Evolutionary conservation across 1,140 invertebrate species (phyloP).

Genomic region (Papilio helenus): DNA sequence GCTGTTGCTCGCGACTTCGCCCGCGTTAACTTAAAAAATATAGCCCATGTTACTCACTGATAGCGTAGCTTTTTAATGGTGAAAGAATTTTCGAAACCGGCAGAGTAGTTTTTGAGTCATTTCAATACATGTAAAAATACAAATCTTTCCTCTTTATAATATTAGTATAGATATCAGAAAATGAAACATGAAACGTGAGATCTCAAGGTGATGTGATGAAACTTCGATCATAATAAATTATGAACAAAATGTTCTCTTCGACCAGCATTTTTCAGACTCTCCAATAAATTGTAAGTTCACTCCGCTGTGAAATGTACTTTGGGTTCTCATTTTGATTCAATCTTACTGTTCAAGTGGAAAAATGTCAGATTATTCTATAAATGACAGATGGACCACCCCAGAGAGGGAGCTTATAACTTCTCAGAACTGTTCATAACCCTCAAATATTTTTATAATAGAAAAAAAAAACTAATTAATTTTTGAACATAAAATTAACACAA

Average conservation of each 20-base stretch:
- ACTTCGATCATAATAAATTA: neutral
- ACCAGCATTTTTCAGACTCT: constrained; percentile 9
- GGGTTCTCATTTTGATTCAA: neutral
- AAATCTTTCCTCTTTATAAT: too few relatives aligned
- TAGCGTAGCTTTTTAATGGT: too few relatives aligned
- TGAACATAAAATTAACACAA: too few relatives aligned
- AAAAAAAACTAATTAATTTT: neutral
- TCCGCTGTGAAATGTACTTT: constrained; percentile 1
- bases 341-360: neutral
- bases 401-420: neutral
- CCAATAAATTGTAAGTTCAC: neutral
- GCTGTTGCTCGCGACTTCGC: too few relatives aligned
- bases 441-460: neutral
- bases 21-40: too few relatives aligned
- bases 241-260: neutral
- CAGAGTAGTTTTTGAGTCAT: too few relatives aligned
- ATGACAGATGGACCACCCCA: neutral
- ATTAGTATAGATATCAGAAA: too few relatives aligned
- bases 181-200: neutral
- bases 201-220: neutral
- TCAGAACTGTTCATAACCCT: neutral
- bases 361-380: neutral
- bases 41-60: too few relatives aligned
- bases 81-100: too few relatives aligned
- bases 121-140: too few relatives aligned